Evolutionary conservation across 2,113 vertebrate genomes (phyloP), one percentile per base, ranked within the genome.

Genomic region (Nettapus auritus): DNA sequence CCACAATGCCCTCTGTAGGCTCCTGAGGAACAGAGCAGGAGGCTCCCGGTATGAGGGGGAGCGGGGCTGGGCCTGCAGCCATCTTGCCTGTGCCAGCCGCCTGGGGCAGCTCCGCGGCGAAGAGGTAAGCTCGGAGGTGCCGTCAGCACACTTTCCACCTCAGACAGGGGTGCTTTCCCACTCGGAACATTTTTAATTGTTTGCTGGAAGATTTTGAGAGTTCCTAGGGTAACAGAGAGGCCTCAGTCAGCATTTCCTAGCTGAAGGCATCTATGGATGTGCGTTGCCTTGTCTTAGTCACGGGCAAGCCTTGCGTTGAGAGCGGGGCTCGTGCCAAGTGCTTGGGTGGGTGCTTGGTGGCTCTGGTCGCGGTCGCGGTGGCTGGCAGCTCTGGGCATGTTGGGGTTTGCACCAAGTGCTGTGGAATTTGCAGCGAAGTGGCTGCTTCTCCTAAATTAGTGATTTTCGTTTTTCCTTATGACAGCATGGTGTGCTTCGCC

Each of bases 271-370:
- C 91, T 57, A 4, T 87, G 87, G 84, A 62, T 89, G 66, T 26
- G 78, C 4, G 1, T 79, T 95, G 55, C 29, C 92, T 92, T 1
- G 29, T 78, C 67, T 94, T 77, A 40, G 88, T 91, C 85, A 53
- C 50, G 59, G 86, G 77, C 23, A 44, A 93, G 66, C 91, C 69
- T 96, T 91, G 82, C 50, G 2, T 76, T 60, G 44, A 57, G 89
- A 83, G 85, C 2, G 6, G 75, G 64, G 79, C 93, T 76, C 1
- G 70, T 87, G 94, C 95, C 96, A 92, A 90, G 83, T 8, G 69
- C 86, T 74, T 93, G 80, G 89, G 83, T 92, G 94, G 95, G 64
- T 92, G 86, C 69, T 64, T 87, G 93, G 86, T 93, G 94, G 29
- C 93, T 89, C 91, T 84, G 88, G 75, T 81, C 50, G 3, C 6